Evolutionary conservation across 2,797 vertebrate species (phyloP).

Genomic region (Orientallactaga sibirica): DNA sequence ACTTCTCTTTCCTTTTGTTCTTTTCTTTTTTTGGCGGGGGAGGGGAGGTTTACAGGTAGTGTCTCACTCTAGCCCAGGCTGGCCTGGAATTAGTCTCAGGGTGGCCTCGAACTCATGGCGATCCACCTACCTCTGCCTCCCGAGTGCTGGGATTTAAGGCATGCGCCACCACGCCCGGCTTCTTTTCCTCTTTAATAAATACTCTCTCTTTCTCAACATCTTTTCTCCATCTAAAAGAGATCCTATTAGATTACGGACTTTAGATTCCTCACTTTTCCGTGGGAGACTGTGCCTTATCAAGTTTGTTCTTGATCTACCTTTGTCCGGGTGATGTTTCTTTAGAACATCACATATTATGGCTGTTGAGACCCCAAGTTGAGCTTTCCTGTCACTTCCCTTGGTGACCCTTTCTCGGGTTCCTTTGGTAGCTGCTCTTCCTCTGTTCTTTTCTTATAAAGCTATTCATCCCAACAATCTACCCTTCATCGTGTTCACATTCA

Average conservation of each 20-base stretch:
- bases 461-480: conserved; percentile 8
- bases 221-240: not conserved
- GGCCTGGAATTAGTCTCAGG: no score
- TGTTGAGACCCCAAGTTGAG: not conserved
- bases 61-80: no score
- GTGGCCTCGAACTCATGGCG: no score
- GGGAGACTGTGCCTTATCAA: not conserved
- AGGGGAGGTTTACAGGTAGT: no score
- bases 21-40: no score
- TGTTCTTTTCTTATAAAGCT: conserved; percentile 36
- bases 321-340: not conserved
- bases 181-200: not conserved
- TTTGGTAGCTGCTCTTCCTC: conserved; percentile 4
- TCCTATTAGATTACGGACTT: not conserved
- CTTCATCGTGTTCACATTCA: not conserved
- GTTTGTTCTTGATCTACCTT: not conserved
- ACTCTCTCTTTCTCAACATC: not conserved
- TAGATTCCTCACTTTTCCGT: not conserved
- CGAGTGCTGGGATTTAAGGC: no score
- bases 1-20: not conserved
- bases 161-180: not conserved
- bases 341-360: not conserved
- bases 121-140: no score
- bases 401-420: not conserved
- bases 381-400: not conserved